phyloP scores from a whole-genome alignment of 2,888 invertebrate genomes.

The Nephrocerus scutellatus region DNA sequence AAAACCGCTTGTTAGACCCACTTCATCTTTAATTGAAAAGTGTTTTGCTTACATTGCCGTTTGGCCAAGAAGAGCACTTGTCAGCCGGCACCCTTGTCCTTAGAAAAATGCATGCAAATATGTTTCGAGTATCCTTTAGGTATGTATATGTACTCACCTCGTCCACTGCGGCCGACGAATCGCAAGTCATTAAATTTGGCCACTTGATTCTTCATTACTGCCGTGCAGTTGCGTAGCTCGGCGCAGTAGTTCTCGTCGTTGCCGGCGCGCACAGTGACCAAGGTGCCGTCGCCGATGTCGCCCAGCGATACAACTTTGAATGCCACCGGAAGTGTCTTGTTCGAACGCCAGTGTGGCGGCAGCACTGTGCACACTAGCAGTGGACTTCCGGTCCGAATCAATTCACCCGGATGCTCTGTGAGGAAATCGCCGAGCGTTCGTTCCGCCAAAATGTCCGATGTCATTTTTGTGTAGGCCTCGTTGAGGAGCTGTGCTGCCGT shows the following conservation, averaged over 20 bases:
- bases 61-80: too few relatives aligned
- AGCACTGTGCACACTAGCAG: slow-evolving; percentile 92
- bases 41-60: too few relatives aligned
- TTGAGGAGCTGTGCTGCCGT: slow-evolving; percentile 63
- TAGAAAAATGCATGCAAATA: too few relatives aligned
- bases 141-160: slow-evolving; percentile 87
- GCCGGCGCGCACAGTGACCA: slow-evolving; percentile 91
- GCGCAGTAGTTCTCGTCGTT: slow-evolving; percentile 98
- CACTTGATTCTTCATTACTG: slow-evolving; percentile 96
- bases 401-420: slow-evolving; percentile 85
- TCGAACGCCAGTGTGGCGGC: slow-evolving; percentile 95
- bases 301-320: slow-evolving; percentile 95
- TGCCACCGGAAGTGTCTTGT: slow-evolving; percentile 94
- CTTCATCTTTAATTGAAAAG: too few relatives aligned
- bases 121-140: too few relatives aligned
- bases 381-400: slow-evolving; percentile 87
- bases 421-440: slow-evolving; percentile 78
- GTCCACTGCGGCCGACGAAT: slow-evolving; percentile 96
- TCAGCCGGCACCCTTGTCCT: too few relatives aligned
- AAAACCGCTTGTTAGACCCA: too few relatives aligned
- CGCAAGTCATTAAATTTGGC: slow-evolving; percentile 98
- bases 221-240: slow-evolving; percentile 88
- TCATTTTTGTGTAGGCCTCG: slow-evolving; percentile 82
- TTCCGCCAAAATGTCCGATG: slow-evolving; percentile 83
- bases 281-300: slow-evolving; percentile 91